These are phyloP conservation scores for Tenthredo mesomela DNA, from an alignment of 2,888 invertebrate species.

Conservation along the genomic window DNA sequence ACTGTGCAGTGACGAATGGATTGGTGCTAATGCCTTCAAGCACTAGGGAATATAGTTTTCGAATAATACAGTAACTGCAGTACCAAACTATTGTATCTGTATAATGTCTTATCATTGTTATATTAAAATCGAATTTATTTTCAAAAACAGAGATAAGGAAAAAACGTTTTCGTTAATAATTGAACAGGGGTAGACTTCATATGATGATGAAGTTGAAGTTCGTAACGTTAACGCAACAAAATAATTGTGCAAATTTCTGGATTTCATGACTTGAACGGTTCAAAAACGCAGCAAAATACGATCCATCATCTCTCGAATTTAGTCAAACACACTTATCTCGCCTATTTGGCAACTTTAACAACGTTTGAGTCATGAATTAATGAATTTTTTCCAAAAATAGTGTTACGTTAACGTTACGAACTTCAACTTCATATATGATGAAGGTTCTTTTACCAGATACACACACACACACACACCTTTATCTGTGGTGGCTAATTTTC, in stretches of 20 bases:
- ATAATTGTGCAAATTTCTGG: too few relatives aligned
- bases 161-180: background rate
- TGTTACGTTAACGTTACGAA: too few relatives aligned
- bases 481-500: background rate
- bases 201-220: too few relatives aligned
- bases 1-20: background rate
- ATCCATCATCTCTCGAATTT: too few relatives aligned
- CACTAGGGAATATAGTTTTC: background rate
- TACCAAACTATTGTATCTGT: background rate
- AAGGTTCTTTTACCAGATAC: background rate
- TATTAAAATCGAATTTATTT: background rate
- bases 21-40: background rate
- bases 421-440: too few relatives aligned
- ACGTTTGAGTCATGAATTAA: too few relatives aligned
- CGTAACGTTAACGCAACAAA: too few relatives aligned
- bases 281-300: too few relatives aligned
- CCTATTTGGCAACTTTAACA: too few relatives aligned
- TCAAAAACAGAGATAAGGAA: background rate
- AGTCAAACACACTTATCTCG: too few relatives aligned
- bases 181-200: background rate
- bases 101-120: background rate
- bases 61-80: background rate
- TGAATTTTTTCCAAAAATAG: too few relatives aligned
- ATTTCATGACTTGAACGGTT: too few relatives aligned
- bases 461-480: background rate